Evolutionary conservation across 2,888 invertebrate species (phyloP).

Genomic region (Thelaira solivaga): DNA sequence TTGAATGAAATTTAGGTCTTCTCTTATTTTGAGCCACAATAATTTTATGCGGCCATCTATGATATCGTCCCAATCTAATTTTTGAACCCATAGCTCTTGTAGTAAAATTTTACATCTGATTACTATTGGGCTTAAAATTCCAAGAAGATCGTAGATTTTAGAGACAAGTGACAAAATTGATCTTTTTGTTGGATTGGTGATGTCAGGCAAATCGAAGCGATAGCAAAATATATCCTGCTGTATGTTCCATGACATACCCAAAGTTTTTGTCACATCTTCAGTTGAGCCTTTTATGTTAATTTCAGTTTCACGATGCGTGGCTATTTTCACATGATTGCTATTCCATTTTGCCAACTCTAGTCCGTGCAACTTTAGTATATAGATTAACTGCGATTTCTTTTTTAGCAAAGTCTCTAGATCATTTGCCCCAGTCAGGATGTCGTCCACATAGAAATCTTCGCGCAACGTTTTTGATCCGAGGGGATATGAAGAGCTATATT

Average conservation of each 20-base stretch:
- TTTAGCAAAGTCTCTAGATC: conserved; percentile 11
- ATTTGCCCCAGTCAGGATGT: conserved; percentile 57
- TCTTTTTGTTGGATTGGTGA: too few species aligned
- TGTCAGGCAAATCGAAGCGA: too few species aligned
- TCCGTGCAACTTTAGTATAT: background rate
- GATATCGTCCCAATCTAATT: conserved; percentile 33
- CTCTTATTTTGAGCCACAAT: too few species aligned
- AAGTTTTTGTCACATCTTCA: background rate
- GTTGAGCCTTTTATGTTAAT: background rate
- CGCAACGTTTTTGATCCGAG: background rate
- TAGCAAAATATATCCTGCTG: too few species aligned
- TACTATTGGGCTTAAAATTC: conserved; percentile 54
- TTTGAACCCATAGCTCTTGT: conserved; percentile 53
- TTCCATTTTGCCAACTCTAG: conserved; percentile 26
- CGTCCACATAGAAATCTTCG: conserved; percentile 46
- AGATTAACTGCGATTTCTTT: background rate
- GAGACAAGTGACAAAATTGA: background rate
- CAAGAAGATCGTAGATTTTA: background rate
- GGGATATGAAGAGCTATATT: background rate
- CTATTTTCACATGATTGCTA: background rate
- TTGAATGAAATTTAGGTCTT: too few species aligned
- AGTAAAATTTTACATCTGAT: too few species aligned
- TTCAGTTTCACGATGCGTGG: background rate
- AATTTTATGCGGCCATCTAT: background rate
- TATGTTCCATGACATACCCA: too few species aligned